Evolutionary conservation across 2,797 vertebrate genomes (phyloP).

Genomic region (Carcharodon carcharias): DNA sequence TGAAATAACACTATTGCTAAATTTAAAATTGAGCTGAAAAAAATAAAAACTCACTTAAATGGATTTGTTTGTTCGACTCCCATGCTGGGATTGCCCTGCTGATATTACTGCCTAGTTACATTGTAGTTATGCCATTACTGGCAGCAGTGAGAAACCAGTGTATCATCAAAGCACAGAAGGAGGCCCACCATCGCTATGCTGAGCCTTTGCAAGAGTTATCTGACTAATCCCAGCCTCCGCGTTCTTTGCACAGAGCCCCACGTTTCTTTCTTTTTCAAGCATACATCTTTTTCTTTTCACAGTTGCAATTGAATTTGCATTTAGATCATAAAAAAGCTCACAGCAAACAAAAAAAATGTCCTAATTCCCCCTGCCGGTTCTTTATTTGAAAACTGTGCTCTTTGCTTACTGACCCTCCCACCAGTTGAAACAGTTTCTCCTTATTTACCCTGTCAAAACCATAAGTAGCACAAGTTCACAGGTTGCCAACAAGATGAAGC

Average conservation of each 20-base stretch:
- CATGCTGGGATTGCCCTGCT: neutral
- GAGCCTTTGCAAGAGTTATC: neutral
- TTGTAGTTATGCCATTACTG: neutral
- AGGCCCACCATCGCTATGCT: neutral
- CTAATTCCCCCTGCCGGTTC: neutral
- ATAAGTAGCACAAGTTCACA: neutral
- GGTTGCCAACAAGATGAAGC: too few relatives aligned
- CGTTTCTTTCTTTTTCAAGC: neutral
- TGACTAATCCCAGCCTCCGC: neutral
- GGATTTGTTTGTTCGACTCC: neutral
- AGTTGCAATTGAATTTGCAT: neutral
- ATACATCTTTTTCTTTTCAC: neutral
- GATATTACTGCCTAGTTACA: neutral
- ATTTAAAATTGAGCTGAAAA: conserved; percentile 1
- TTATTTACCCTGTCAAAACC: neutral
- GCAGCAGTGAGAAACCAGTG: neutral
- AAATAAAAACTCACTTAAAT: neutral
- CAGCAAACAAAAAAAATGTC: neutral
- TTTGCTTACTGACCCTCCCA: neutral
- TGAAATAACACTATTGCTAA: neutral
- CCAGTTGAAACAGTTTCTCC: neutral
- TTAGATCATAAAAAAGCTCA: neutral
- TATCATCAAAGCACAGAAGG: too few relatives aligned
- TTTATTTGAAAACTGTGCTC: neutral
- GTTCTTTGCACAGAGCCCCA: neutral